Base-by-base conservation (phyloP, 2,113 vertebrate species). In the Caretta caretta region DNA sequence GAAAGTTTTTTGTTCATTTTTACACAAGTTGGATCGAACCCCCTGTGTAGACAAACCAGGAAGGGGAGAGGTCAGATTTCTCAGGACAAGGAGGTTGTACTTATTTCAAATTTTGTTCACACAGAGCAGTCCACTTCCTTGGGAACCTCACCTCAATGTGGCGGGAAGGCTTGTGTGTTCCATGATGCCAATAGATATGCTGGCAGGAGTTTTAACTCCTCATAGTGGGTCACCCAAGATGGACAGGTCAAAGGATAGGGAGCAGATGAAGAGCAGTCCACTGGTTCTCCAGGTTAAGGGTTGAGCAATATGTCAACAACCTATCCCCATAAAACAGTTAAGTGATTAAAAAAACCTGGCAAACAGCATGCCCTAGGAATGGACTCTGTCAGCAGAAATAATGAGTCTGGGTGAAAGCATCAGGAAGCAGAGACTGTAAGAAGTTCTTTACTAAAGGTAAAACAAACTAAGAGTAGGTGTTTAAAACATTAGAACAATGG, bases 181-280 rank as follows among this genome's bases (percentile, higher is more conserved):
- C 29, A n/a, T 69, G 13, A 69, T 69, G 62, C 29, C 3, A 5
- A 62, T 29, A 13, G 13, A 13, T 62, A 62, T 29, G 27, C 6
- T 69, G 31, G 31, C 14, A 69, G 16, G 62, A n/a, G 16, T 69
- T 69, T 69, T n/a, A 35, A 69, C 16, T n/a, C 62, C 31, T 65
- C 59, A 65, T 65, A 31, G 29, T 4, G 6, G 6, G 59, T 13
- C 13, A 31, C 59, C 13, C 29, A 65, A 65, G 25, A 57, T 57
- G 24, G 54, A 80, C 35, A 87, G 83, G 88, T 90, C 80, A 93
- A 86, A 94, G 57, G 25, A 65, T 7, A 69, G 13, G 93, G 76
- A 83, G n/a, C 62, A 92, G 92, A 84, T 78, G 49, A 95, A 94
- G 89, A 88, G 57, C 90, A 92, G 80, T 84, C 94, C 51, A 56